Conservation (phyloP, 2,113 vertebrate species). For the Halichoeres trimaculatus region DNA sequence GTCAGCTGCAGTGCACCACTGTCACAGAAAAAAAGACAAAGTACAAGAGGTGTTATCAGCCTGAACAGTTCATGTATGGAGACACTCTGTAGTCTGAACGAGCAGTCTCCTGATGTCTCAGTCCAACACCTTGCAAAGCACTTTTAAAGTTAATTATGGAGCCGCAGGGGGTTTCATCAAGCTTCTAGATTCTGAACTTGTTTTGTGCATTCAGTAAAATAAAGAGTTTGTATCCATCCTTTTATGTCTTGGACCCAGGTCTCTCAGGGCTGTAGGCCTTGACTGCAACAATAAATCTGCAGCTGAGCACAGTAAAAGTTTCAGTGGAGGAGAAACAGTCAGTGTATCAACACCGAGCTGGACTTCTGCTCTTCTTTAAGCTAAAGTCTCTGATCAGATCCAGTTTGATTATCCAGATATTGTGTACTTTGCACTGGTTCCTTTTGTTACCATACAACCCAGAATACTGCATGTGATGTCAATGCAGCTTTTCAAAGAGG, state of each 20-base stretch:
- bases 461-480: neutral
- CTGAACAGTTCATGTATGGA: neutral
- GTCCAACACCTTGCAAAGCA: neutral
- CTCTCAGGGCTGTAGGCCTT: neutral
- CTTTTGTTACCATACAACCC: neutral
- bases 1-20: neutral
- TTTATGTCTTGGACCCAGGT: conserved; percentile 12
- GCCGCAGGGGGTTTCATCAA: neutral
- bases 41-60: neutral
- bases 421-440: neutral
- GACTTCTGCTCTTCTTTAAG: conserved; percentile 10
- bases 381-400: neutral
- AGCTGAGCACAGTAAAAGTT: neutral
- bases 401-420: neutral
- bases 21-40: neutral
- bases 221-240: neutral
- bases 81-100: neutral
- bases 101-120: too few relatives aligned
- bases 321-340: conserved; percentile 11
- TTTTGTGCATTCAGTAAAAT: conserved; percentile 10
- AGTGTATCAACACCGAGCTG: neutral
- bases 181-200: neutral
- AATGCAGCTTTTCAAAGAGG: neutral
- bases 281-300: conserved; percentile 15
- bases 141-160: conserved; percentile 6